Base-by-base conservation (phyloP, 2,888 invertebrate species). In the Drosophila testacea region DNA sequence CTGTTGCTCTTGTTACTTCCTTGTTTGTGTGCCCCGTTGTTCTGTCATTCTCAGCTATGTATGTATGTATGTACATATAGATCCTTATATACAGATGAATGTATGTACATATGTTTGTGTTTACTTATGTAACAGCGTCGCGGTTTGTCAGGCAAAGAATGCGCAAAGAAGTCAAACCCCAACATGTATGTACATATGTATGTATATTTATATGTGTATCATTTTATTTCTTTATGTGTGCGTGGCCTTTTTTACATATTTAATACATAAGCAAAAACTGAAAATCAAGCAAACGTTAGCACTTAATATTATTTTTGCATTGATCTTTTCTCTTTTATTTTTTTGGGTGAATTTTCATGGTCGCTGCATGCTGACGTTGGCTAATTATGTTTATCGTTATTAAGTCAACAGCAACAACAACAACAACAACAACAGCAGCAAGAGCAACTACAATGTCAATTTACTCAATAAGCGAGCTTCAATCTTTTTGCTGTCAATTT, bases 341-440 rank as follows among this genome's bases (percentile, higher is more conserved):
- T 51, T 66, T 72, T 71, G 34, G 69, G 52, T 70, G 28, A 71
- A 61, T 84, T 82, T 87, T 83, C 86, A 83, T 83, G 86, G 81
- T 71, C 83, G 79, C 54, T 56, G 76, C 61, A 50, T 61, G 74
- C 79, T 85, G 63, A 73, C 75, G 78, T 77, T 85, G 51, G 46
- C 69, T 86, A 86, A 83, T 83, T 83, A 81, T 72, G 66, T 55
- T 81, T 79, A 75, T 75, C 62, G 67, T 57, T 71, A 66, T 69
- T 55, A 65, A 57, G 61, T 39, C 51, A 61, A 46, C 50, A 50
- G 61, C 41, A 61, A 62, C 56, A 69, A 36, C 56, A 46, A 44
- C 42, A 52, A 39, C 46, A 51, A 42, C 41, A 61, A 62, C 56
- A 69, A 36, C 56, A 46, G 47, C 42, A 52, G 42, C 46, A 51